Evolutionary conservation across 2,797 vertebrate species (phyloP), one percentile per base, ranked within the genome.

Genomic region (Sebastes vulpes): DNA sequence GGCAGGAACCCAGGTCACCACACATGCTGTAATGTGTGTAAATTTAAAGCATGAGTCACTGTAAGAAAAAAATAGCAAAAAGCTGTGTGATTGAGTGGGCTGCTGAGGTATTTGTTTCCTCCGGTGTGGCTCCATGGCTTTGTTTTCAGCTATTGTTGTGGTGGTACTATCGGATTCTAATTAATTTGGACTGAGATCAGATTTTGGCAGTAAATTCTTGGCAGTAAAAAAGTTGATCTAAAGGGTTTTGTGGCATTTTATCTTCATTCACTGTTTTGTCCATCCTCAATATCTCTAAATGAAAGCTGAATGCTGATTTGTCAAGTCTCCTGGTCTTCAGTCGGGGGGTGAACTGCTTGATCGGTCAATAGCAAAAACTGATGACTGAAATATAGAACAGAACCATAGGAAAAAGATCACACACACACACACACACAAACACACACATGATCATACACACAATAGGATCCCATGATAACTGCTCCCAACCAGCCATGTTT

Each of bases 401-500:
- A 50, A n/a, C 46, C 35, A 50, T 48, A 81, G 69, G 54, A 84
- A 63, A 46, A 26, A 63, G 58, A 74, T 81, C 60, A 56, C 29
- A 65, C 31, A 38, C 68, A 56, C 29, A 65, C 31, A 38, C 68
- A 60, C 42, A 35, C 60, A 65, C 26, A 38, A 50, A 61, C 29
- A 65, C 31, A 38, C 72, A 61, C 46, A 35, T 31, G 60, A 21
- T 29, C 38, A 65, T 3, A 73, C 80, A 76, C 78, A 80, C 87
- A 79, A 89, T 72, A 57, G 67, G 71, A 69, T 64, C 26, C 71
- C 60, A 69, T 70, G 81, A 88, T 84, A 86, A 86, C 79, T 84
- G 82, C 82, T 82, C 83, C 70, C 60, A 77, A 91, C 92, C 90
- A 86, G 93, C 81, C 79, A 84, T 87, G 81, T 92, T 95, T 94